Percentiles rank a stretch among this genome's conserved stretches.
Evolutionary conservation across 2,113 vertebrate species (phyloP).

Genomic region (Oreochromis aureus): DNA sequence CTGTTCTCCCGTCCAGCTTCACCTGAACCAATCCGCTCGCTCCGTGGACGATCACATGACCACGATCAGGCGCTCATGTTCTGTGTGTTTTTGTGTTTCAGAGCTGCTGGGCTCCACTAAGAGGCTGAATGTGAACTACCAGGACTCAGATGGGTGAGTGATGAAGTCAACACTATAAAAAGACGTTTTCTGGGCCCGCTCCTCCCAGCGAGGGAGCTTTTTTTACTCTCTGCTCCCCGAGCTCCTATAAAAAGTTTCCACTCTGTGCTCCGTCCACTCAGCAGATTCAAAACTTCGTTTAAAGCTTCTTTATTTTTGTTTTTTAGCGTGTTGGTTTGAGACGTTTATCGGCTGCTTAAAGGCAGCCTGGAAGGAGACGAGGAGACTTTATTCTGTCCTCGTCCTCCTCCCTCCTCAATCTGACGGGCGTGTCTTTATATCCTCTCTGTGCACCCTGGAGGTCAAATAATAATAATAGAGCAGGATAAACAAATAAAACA

Average conservation of each 20-base stretch:
- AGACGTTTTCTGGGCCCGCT: not conserved
- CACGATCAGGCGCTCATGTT: fast-evolving
- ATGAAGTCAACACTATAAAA: not conserved
- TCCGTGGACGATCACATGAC: not conserved
- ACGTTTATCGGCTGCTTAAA: not conserved
- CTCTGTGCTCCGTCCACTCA: not conserved
- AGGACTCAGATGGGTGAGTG: conserved; percentile 76
- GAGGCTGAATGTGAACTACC: conserved; percentile 74
- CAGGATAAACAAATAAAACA: not conserved
- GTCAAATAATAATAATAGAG: not conserved
- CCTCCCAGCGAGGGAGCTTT: not conserved
- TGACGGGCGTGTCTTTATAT: not conserved
- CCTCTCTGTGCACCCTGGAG: not conserved
- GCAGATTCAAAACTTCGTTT: not conserved
- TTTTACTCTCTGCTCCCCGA: not conserved
- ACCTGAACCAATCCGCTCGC: not conserved
- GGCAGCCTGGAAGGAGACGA: not conserved
- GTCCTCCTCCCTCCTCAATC: not conserved
- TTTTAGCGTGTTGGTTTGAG: not conserved
- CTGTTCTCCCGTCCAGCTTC: not conserved
- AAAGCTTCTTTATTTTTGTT: not conserved
- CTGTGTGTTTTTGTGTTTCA: conserved; percentile 43
- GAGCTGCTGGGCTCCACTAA: conserved; percentile 75
- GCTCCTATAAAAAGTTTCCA: conserved; percentile 10
- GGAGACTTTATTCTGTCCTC: not conserved